Evolutionary conservation across 2,113 vertebrate species (phyloP).

Genomic region (Corythornis vintsioides): DNA sequence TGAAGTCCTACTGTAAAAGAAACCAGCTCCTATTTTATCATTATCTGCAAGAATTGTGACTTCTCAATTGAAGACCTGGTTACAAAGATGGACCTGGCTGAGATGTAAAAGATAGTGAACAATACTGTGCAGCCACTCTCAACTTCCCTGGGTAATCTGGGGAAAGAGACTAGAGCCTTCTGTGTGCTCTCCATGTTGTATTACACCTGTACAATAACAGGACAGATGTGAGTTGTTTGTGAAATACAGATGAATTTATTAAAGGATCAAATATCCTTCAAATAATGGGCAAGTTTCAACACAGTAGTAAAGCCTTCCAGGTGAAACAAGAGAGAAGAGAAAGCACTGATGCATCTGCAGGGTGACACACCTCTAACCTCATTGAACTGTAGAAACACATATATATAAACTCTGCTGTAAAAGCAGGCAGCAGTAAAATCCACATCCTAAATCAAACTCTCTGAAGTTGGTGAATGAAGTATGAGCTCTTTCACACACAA

Average conservation of each 20-base stretch:
- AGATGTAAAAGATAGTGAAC: background rate
- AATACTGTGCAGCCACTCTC: background rate
- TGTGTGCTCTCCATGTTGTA: background rate
- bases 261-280: background rate
- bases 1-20: background rate
- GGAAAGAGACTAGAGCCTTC: background rate
- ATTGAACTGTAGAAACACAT: background rate
- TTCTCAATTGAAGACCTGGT: background rate
- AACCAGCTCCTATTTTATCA: background rate
- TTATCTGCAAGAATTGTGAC: background rate
- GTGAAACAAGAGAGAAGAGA: background rate
- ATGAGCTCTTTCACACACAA: background rate
- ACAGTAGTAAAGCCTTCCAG: background rate
- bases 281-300: background rate
- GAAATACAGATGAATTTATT: background rate
- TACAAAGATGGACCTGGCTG: background rate
- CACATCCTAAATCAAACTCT: slow-evolving; percentile 17
- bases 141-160: background rate
- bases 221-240: background rate
- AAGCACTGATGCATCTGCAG: background rate
- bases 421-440: slow-evolving; percentile 15
- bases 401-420: background rate
- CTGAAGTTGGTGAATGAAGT: background rate
- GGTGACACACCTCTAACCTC: background rate
- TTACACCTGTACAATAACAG: background rate